A percentile compares a stretch with the other conserved stretches of the same genome.
phyloP scores from a whole-genome alignment of 2,888 invertebrate genomes.

The Torymus texanus region DNA sequence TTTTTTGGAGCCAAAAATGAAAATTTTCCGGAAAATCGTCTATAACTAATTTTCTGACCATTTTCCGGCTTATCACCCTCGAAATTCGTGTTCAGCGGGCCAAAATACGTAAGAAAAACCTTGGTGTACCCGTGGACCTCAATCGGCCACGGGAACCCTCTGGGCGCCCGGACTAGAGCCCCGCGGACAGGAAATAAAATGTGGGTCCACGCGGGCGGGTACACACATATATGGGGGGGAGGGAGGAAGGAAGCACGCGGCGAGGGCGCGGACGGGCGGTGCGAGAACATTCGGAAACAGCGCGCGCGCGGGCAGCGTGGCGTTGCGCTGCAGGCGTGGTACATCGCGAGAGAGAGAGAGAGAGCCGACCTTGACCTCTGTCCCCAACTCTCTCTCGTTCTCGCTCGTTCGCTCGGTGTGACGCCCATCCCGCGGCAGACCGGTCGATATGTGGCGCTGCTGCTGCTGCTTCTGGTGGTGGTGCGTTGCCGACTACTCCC shows the following conservation, averaged over 20 bases:
- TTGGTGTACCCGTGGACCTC: too few relatives aligned
- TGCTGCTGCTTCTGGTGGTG: slow-evolving; percentile 37
- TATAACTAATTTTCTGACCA: too few relatives aligned
- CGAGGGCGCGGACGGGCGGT: too few relatives aligned
- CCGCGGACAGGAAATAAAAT: not conserved
- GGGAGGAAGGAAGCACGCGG: too few relatives aligned
- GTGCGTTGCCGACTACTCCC: not conserved
- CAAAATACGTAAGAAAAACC: too few relatives aligned
- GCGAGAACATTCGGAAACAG: not conserved
- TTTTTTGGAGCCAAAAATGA: too few relatives aligned
- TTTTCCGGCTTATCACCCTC: too few relatives aligned
- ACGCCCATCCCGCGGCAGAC: slow-evolving; percentile 69
- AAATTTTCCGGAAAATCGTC: too few relatives aligned
- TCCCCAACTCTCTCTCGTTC: slow-evolving; percentile 35
- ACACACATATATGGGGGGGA: too few relatives aligned
- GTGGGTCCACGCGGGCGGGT: not conserved
- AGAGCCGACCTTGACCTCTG: slow-evolving; percentile 73
- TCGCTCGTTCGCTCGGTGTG: not conserved
- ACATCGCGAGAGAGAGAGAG: not conserved
- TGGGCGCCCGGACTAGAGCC: too few relatives aligned
- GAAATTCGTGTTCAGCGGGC: too few relatives aligned
- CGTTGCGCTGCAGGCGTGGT: not conserved
- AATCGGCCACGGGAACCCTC: too few relatives aligned
- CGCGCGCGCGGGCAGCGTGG: not conserved
- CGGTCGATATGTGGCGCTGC: slow-evolving; percentile 69